phyloP scores from a whole-genome alignment of 2,888 invertebrate species.

The Polia nebulosa region DNA sequence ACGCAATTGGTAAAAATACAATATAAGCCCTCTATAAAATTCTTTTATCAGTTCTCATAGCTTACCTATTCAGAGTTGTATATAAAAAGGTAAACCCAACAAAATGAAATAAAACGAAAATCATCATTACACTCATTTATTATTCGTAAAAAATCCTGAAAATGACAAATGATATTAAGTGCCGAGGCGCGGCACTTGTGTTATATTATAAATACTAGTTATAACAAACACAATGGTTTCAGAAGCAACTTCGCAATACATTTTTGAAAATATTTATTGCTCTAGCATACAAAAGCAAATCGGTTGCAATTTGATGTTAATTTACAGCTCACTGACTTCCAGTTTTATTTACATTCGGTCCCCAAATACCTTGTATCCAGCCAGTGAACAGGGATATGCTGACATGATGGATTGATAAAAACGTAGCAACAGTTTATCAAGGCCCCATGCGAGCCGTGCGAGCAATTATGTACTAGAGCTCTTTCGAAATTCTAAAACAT shows the following conservation, averaged over 20 bases:
- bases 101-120: conserved; percentile 20
- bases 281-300: conserved; percentile 13
- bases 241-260: conserved; percentile 14
- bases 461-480: background rate
- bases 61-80: background rate
- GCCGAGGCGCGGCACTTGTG: conserved; percentile 61
- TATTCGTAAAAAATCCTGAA: conserved; percentile 48
- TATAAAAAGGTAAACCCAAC: conserved; percentile 1
- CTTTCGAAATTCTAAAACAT: background rate
- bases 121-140: conserved; percentile 47
- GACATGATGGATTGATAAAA: background rate
- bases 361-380: conserved; percentile 5
- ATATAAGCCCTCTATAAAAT: background rate
- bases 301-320: conserved; percentile 1
- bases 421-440: background rate
- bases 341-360: background rate
- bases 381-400: background rate
- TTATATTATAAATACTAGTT: conserved; percentile 90
- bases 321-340: conserved; percentile 6
- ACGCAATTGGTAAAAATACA: background rate
- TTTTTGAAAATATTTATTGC: conserved; percentile 16
- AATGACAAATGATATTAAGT: conserved; percentile 28
- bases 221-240: conserved; percentile 79
- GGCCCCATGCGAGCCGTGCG: background rate
- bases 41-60: background rate